These are phyloP conservation scores for Holacanthus passer DNA, from an alignment of 2,113 vertebrate genomes.

Conservation along the genomic window DNA sequence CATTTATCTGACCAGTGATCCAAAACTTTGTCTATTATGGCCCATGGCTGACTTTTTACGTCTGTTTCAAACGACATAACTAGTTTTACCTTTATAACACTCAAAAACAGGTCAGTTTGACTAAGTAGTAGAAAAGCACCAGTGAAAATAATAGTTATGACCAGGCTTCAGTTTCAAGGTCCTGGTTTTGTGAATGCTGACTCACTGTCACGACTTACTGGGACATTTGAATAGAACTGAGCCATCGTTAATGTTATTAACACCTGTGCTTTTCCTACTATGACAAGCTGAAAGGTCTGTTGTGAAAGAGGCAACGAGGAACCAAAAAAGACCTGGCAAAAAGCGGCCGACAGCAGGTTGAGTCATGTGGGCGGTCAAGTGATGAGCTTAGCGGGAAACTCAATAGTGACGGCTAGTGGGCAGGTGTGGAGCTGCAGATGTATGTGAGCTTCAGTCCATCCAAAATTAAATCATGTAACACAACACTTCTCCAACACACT, in stretches of 20 bases:
- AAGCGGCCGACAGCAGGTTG: not conserved
- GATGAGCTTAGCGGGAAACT: not conserved
- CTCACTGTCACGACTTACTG: not conserved
- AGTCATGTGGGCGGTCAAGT: not conserved
- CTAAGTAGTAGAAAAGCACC: too few species aligned
- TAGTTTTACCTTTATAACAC: not conserved
- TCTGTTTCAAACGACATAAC: not conserved
- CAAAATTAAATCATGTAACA: not conserved
- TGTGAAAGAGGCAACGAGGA: not conserved
- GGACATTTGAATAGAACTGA: not conserved
- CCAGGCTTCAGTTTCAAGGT: not conserved
- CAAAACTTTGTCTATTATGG: not conserved
- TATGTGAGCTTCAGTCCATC: not conserved
- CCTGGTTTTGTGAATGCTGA: too few species aligned
- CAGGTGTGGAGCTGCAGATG: conserved; percentile 49
- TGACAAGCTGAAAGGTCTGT: not conserved
- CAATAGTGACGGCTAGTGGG: conserved; percentile 7
- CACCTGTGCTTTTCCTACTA: not conserved
- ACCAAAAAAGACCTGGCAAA: not conserved
- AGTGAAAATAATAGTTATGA: too few species aligned
- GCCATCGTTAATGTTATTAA: not conserved
- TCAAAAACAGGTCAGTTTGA: not conserved
- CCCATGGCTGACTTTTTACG: not conserved
- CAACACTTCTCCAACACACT: not conserved
- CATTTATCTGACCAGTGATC: not conserved